Evolutionary conservation across 2,797 vertebrate genomes (phyloP).

Genomic region (Hippopotamyrus pictus): DNA sequence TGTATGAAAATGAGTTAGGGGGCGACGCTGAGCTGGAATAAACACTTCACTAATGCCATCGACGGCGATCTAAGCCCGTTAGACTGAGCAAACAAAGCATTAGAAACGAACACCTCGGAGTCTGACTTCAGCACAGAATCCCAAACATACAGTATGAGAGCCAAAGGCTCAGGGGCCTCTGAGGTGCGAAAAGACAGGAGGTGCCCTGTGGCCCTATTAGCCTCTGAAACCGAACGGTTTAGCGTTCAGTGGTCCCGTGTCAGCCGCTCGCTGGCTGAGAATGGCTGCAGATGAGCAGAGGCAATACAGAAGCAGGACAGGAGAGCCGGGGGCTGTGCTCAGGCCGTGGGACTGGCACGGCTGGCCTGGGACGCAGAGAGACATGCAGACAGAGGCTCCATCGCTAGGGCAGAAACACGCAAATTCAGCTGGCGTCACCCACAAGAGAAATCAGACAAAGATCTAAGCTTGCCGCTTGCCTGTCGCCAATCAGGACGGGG

Average conservation of each 20-base stretch:
- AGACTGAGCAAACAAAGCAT: neutral
- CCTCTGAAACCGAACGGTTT: neutral
- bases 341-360: neutral
- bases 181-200: neutral
- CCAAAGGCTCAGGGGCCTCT: neutral
- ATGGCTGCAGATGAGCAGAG: neutral
- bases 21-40: neutral
- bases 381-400: neutral
- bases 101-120: neutral
- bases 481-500: neutral
- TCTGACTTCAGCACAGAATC: neutral
- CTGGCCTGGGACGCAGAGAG: neutral
- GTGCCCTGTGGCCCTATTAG: neutral
- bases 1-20: constrained; percentile 2
- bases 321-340: neutral
- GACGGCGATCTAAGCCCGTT: neutral
- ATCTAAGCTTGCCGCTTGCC: neutral
- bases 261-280: neutral
- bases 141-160: neutral
- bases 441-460: neutral
- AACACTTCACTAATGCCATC: neutral
- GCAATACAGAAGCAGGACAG: neutral
- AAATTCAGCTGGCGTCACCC: neutral
- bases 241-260: neutral
- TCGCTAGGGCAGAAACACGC: neutral